A percentile compares a stretch with the other conserved stretches of the same genome.
phyloP scores from a whole-genome alignment of 2,888 invertebrate genomes.

The Tiliacea citrago region DNA sequence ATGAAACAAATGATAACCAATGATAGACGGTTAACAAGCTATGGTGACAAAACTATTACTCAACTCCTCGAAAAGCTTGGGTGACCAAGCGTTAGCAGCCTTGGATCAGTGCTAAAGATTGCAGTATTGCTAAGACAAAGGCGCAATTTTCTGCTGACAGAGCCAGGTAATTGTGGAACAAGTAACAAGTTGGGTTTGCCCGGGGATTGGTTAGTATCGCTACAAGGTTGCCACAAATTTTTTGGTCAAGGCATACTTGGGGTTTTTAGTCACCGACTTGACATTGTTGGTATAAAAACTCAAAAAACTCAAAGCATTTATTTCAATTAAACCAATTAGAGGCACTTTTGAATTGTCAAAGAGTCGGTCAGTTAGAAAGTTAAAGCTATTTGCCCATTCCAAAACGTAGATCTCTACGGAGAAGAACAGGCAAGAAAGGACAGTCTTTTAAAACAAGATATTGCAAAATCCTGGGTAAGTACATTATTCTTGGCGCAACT shows the following conservation, averaged over 20 bases:
- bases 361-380: too few species aligned
- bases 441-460: too few species aligned
- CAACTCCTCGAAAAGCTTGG: conserved; percentile 63
- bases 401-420: too few species aligned
- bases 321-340: too few species aligned
- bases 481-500: too few species aligned
- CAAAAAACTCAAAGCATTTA: too few species aligned
- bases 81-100: conserved; percentile 69
- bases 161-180: conserved; percentile 36
- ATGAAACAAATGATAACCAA: background rate
- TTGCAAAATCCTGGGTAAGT: too few species aligned
- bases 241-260: background rate
- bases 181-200: background rate
- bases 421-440: too few species aligned
- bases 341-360: too few species aligned
- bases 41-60: conserved; percentile 34
- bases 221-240: conserved; percentile 5
- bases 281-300: background rate
- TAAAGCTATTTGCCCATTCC: too few species aligned
- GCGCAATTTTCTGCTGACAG: conserved; percentile 58
- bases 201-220: conserved; percentile 12
- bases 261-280: background rate
- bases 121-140: conserved; percentile 57
- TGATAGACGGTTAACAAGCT: background rate
- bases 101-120: conserved; percentile 52